Evolutionary conservation across 2,113 vertebrate species (phyloP).

Genomic region (Aramus guarauna): DNA sequence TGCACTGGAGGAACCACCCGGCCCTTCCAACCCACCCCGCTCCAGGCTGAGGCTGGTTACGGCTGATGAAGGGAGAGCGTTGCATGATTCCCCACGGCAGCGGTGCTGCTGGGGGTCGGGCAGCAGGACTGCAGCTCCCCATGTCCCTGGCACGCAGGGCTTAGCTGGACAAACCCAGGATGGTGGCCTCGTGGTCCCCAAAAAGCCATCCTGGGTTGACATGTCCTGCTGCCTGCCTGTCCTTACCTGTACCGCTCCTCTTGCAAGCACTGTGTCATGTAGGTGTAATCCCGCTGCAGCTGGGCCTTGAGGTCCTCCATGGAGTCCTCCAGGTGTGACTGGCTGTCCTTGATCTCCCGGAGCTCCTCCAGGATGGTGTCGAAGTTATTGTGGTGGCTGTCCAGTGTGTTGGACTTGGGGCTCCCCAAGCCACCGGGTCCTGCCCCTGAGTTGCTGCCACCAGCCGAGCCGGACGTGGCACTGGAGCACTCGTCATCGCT

Average conservation of each 20-base stretch:
- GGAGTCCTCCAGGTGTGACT: slow-evolving; percentile 92
- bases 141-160: background rate
- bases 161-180: background rate
- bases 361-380: slow-evolving; percentile 92
- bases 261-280: slow-evolving; percentile 97
- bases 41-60: background rate
- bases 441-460: slow-evolving; percentile 87
- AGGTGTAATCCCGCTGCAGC: slow-evolving; percentile 93
- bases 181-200: background rate
- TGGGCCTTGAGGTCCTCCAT: slow-evolving; percentile 96
- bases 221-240: fast-evolving
- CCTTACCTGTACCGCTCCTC: slow-evolving; percentile 92
- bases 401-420: slow-evolving; percentile 85
- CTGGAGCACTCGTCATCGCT: slow-evolving; percentile 96
- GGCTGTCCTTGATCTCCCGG: slow-evolving; percentile 92
- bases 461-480: slow-evolving; percentile 88
- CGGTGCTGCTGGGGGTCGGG: background rate
- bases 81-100: background rate
- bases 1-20: fast-evolving
- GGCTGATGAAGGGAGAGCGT: background rate
- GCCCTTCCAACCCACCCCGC: background rate
- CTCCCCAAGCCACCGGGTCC: slow-evolving; percentile 80
- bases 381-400: slow-evolving; percentile 86
- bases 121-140: background rate
- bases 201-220: background rate